A percentile compares a stretch with the other conserved stretches of the same genome.
Conservation (phyloP, 2,888 invertebrate species). For the Deilephila elpenor region DNA sequence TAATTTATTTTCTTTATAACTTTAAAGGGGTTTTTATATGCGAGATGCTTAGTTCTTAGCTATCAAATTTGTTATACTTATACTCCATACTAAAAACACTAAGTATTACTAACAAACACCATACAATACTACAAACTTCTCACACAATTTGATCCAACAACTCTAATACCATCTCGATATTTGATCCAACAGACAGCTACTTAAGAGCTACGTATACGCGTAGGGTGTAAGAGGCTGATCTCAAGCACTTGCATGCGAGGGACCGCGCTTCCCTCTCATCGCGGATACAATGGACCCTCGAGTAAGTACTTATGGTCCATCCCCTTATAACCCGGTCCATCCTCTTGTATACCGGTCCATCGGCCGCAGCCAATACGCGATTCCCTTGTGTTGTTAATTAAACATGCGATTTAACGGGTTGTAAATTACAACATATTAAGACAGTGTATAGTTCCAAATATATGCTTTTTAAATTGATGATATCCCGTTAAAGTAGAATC, state of each 20-base stretch:
- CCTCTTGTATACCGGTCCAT: conserved; percentile 36
- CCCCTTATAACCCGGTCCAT: conserved; percentile 38
- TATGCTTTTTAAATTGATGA: too few relatives aligned
- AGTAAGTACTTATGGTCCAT: conserved; percentile 38
- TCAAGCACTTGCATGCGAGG: conserved; percentile 42
- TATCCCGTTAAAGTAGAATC: too few relatives aligned
- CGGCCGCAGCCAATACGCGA: not conserved
- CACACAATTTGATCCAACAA: conserved; percentile 1
- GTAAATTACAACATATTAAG: not conserved
- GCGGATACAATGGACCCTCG: conserved; percentile 47
- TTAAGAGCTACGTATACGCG: conserved; percentile 3
- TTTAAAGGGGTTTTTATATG: too few relatives aligned
- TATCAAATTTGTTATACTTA: too few relatives aligned
- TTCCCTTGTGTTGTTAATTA: not conserved
- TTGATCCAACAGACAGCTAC: conserved; percentile 2
- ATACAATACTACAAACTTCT: not conserved
- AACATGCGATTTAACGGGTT: too few relatives aligned
- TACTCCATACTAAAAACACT: too few relatives aligned
- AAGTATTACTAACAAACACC: too few relatives aligned
- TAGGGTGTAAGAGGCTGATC: conserved; percentile 35
- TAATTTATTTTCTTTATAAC: too few relatives aligned
- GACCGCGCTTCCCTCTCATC: conserved; percentile 39
- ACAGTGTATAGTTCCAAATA: too few relatives aligned
- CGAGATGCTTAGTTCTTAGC: too few relatives aligned
- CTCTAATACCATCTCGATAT: not conserved